A percentile compares a stretch with the other conserved stretches of the same genome.
These are phyloP conservation scores for Andrena praecox DNA, from an alignment of 2,888 invertebrate genomes.

Conservation along the genomic window DNA sequence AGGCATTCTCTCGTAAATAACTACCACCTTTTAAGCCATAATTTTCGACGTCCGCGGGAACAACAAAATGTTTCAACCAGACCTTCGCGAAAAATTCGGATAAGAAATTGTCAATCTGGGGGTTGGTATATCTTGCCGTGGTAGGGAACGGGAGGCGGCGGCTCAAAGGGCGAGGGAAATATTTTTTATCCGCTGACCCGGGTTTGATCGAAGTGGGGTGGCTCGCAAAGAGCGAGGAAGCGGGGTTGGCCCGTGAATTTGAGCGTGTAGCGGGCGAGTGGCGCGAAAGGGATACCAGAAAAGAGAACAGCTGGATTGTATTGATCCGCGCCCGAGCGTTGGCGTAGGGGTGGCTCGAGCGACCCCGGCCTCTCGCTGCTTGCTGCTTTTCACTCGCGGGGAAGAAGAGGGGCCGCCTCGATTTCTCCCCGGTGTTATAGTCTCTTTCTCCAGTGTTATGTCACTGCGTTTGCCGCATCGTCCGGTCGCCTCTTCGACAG, in stretches of 20 bases:
- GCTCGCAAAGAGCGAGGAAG: constrained; percentile 21
- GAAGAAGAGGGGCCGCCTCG: constrained; percentile 63
- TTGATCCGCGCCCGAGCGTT: constrained; percentile 79
- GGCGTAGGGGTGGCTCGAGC: constrained; percentile 76
- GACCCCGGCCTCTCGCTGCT: constrained; percentile 51
- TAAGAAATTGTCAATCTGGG: neutral
- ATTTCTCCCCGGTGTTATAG: constrained; percentile 53
- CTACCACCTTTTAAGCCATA: constrained; percentile 30
- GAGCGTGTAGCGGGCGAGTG: constrained; percentile 51
- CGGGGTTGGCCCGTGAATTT: constrained; percentile 50
- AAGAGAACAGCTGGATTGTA: constrained; percentile 83
- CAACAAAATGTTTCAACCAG: neutral
- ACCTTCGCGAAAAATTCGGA: neutral
- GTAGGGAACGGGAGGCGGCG: neutral
- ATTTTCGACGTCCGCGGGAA: constrained; percentile 9
- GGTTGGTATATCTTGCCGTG: neutral
- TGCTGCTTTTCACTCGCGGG: constrained; percentile 73
- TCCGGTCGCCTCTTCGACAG: constrained; percentile 42
- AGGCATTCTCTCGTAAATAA: constrained; percentile 50
- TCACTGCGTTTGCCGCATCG: constrained; percentile 75
- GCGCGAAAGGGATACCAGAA: constrained; percentile 78
- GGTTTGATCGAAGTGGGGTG: constrained; percentile 9
- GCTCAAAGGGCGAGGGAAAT: constrained; percentile 12
- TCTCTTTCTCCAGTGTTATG: constrained; percentile 76
- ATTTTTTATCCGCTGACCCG: constrained; percentile 34